Evolutionary conservation across 2,113 vertebrate genomes (phyloP).

Genomic region (Chionodraco myersi): DNA sequence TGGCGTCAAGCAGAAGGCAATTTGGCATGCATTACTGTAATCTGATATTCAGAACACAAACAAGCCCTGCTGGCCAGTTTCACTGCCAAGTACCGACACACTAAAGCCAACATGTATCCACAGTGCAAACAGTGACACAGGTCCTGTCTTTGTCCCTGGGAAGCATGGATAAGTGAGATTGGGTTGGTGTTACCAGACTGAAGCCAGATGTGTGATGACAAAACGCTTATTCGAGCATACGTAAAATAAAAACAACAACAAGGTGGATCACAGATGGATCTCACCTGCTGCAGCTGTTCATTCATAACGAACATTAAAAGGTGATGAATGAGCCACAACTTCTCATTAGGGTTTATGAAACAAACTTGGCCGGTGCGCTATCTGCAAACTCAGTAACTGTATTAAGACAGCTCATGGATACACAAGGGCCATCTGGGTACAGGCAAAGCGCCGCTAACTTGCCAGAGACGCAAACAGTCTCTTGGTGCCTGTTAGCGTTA

Average conservation of each 20-base stretch:
- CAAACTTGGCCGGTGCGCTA: conserved; percentile 26
- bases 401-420: conserved; percentile 39
- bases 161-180: not conserved
- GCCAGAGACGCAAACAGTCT: conserved; percentile 35
- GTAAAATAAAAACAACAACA: conserved; percentile 3
- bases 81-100: conserved; percentile 63
- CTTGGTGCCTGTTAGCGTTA: conserved; percentile 31
- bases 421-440: conserved; percentile 47
- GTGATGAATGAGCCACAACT: conserved; percentile 47
- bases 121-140: conserved; percentile 32
- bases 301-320: conserved; percentile 32
- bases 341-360: conserved; percentile 55
- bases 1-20: conserved; percentile 61
- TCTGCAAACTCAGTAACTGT: conserved; percentile 35
- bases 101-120: conserved; percentile 48
- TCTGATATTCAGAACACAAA: conserved; percentile 75
- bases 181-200: conserved; percentile 8
- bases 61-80: conserved; percentile 67
- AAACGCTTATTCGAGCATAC: conserved; percentile 4
- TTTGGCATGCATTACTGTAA: conserved; percentile 66
- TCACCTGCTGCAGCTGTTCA: conserved; percentile 34
- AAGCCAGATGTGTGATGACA: conserved; percentile 22
- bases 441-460: conserved; percentile 13
- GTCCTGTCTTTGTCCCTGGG: conserved; percentile 19
- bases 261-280: not conserved